phyloP scores from a whole-genome alignment of 2,797 vertebrate genomes.

The Cossypha niveicapilla region DNA sequence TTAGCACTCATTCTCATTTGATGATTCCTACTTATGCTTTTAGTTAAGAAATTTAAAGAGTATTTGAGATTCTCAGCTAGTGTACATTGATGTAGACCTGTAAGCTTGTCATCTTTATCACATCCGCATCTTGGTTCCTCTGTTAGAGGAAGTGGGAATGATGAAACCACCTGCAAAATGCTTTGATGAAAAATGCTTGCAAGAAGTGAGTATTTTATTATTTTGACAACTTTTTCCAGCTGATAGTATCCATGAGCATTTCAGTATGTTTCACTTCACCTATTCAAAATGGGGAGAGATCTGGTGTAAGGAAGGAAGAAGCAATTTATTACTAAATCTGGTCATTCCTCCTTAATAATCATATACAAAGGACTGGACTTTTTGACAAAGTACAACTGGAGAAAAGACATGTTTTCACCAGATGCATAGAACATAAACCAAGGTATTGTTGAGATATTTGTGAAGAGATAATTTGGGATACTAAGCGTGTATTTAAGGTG shows the following conservation, averaged over 20 bases:
- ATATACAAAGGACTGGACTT: background rate
- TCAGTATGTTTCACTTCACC: background rate
- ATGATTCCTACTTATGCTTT: conserved; percentile 6
- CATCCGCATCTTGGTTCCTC: background rate
- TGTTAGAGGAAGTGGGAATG: conserved; percentile 30
- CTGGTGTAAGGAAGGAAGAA: background rate
- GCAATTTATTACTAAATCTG: background rate
- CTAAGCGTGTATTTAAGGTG: background rate
- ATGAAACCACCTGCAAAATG: conserved; percentile 28
- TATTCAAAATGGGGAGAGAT: background rate
- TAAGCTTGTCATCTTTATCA: conserved; percentile 16
- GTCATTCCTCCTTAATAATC: background rate
- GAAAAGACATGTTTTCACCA: conserved; percentile 26
- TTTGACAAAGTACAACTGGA: background rate
- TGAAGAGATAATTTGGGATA: background rate
- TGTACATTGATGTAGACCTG: background rate
- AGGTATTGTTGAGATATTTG: background rate
- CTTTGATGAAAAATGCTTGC: conserved; percentile 38
- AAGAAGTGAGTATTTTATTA: conserved; percentile 30
- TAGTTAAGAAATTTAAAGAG: background rate
- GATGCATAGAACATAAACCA: background rate
- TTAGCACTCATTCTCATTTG: conserved; percentile 1
- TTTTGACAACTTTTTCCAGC: conserved; percentile 24
- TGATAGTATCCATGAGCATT: background rate
- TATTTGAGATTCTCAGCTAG: background rate